Evolutionary conservation across 2,797 vertebrate species (phyloP), one percentile per base, ranked within the genome.

Genomic region (Sciurus carolinensis): DNA sequence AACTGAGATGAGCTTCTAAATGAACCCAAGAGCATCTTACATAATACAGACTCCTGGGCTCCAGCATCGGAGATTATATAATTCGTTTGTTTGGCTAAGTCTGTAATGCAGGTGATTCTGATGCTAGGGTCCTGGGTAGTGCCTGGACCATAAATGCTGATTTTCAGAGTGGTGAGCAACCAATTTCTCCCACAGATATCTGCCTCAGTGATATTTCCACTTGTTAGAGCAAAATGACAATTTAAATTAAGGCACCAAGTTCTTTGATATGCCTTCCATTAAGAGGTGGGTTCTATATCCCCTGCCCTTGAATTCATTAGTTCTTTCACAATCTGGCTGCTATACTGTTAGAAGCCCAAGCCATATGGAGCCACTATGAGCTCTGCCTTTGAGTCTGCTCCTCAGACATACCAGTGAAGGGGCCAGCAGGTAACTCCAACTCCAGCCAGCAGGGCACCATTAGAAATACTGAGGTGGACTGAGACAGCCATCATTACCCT

Each of bases 211-310:
- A 30, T 52, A 33, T 47, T 15, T 20, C 54, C 28, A 50, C 62
- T 9, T 7, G 47, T 20, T 36, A 52, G 15, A 50, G 15, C 36
- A 69, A 42, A n/a, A 22, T 20, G 20, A 57, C 28, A 47, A 22
- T 36, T 92, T 82, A 50, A 94, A 91, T 57, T 75, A 87, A 92
- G 42, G 10, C 57, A 64, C 7, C 30, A 28, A 75, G 75, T 57
- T 92, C 50, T 87, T 87, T 52, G 62, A 71, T 36, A 47, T 17
- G 42, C 33, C 39, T 93, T 12, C 57, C 39, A 33, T 14, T 7
- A 33, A 76, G 54, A 79, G 13, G 28, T 36, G 8, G 30, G 36
- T 47, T 92, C 30, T 17, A 6, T 30, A 44, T 80, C 59, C 39
- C 62, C 30, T 42, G n/a, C 30, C 62, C 18, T 54, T 64, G 66